These are phyloP conservation scores for Polylopha cassiicola DNA, from an alignment of 2,888 invertebrate species.

Conservation along the genomic window DNA sequence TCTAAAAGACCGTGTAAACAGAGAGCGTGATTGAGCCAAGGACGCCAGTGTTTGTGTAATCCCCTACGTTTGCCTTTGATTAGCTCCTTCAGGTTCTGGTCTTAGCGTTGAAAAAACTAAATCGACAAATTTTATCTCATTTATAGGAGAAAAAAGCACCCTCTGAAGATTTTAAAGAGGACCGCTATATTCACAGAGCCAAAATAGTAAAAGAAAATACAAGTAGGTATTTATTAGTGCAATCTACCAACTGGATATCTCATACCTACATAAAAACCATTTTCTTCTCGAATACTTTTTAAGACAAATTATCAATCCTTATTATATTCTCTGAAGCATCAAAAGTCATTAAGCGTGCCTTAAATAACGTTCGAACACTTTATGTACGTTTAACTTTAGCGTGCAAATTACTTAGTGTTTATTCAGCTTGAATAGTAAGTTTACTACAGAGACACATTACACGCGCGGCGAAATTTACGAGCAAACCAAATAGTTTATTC, in stretches of 20 bases:
- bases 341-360: no score
- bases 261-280: no score
- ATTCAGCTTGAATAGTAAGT: conserved; percentile 11
- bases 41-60: conserved; percentile 20
- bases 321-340: conserved; percentile 5
- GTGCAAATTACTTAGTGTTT: no score
- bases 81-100: conserved; percentile 20
- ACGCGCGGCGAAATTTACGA: conserved; percentile 42
- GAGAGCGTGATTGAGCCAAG: conserved; percentile 18
- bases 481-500: conserved; percentile 46
- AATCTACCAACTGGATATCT: no score
- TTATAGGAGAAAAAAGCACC: background rate
- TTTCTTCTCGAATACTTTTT: background rate
- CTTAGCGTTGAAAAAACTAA: conserved; percentile 15
- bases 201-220: no score
- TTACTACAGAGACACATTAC: conserved; percentile 31
- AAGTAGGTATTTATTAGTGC: no score
- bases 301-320: conserved; percentile 3
- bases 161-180: background rate
- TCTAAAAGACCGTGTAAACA: conserved; percentile 19
- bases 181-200: no score
- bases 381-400: no score
- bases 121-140: conserved; percentile 3
- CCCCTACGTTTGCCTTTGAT: conserved; percentile 18
- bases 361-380: no score